phyloP scores from a whole-genome alignment of 1,140 invertebrate species.

The Drosophila biarmipes region DNA sequence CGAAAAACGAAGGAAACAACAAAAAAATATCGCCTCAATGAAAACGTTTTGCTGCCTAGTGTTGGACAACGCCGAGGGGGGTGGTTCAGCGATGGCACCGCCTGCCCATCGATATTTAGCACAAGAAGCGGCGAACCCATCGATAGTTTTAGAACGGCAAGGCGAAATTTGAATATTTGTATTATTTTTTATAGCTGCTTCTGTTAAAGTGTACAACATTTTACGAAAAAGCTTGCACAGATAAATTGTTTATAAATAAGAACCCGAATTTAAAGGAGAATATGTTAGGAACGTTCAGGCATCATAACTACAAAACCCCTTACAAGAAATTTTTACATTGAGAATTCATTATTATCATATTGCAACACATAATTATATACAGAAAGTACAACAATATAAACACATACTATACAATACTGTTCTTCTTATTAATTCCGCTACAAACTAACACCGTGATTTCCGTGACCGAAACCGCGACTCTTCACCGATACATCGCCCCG shows the following conservation, averaged over 20 bases:
- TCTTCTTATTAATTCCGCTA: not conserved
- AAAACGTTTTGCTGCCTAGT: constrained; percentile 64
- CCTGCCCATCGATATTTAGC: not conserved
- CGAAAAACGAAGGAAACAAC: constrained; percentile 76
- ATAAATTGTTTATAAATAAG: too few species aligned
- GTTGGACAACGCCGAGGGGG: constrained; percentile 10
- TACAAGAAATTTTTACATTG: too few species aligned
- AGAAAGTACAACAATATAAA: too few species aligned
- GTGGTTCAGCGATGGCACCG: constrained; percentile 11
- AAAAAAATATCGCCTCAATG: constrained; percentile 54
- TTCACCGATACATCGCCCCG: not conserved
- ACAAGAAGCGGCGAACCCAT: not conserved
- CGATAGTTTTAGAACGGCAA: not conserved
- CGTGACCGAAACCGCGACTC: not conserved
- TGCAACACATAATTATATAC: too few species aligned
- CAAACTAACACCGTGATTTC: not conserved
- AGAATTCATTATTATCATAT: too few species aligned
- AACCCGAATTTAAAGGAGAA: too few species aligned
- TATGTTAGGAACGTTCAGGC: too few species aligned
- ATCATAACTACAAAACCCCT: too few species aligned
- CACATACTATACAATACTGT: too few species aligned
- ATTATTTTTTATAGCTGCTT: too few species aligned
- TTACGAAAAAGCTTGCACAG: too few species aligned
- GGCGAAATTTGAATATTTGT: not conserved
- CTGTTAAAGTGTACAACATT: too few species aligned